These are phyloP conservation scores for Acromyrmex heyeri DNA, from an alignment of 1,140 invertebrate genomes.

Conservation along the genomic window DNA sequence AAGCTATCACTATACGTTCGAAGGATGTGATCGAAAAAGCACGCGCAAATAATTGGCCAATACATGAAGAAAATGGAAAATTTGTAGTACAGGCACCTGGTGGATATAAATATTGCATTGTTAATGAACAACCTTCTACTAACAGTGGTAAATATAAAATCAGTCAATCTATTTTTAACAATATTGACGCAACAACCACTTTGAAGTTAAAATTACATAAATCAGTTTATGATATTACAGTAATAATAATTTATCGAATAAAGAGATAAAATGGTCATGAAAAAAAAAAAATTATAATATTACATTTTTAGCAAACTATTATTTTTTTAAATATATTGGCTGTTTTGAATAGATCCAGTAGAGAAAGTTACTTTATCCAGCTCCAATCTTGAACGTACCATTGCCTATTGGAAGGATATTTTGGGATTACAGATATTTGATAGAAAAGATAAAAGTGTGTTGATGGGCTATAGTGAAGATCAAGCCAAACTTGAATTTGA, in stretches of 20 bases:
- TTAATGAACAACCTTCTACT: slow-evolving; percentile 90
- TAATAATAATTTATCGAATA: background rate
- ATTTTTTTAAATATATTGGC: slow-evolving; percentile 54
- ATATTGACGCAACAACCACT: background rate
- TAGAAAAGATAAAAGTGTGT: slow-evolving; percentile 87
- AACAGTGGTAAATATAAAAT: slow-evolving; percentile 87
- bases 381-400: slow-evolving; percentile 92
- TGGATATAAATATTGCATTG: slow-evolving; percentile 95
- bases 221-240: slow-evolving; percentile 25
- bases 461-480: slow-evolving; percentile 91
- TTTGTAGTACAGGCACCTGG: slow-evolving; percentile 93
- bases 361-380: slow-evolving; percentile 93
- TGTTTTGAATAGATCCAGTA: slow-evolving; percentile 91
- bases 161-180: slow-evolving; percentile 46
- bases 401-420: slow-evolving; percentile 94
- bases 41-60: slow-evolving; percentile 89
- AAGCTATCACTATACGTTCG: slow-evolving; percentile 94
- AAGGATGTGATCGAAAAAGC: slow-evolving; percentile 92
- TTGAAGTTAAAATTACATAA: slow-evolving; percentile 40
- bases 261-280: background rate
- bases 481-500: slow-evolving; percentile 93
- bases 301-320: slow-evolving; percentile 1
- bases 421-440: slow-evolving; percentile 92
- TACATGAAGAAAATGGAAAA: slow-evolving; percentile 88
- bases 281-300: slow-evolving; percentile 25